Base-by-base conservation (phyloP, 2,888 invertebrate species). In the Orchesellides sinensis region DNA sequence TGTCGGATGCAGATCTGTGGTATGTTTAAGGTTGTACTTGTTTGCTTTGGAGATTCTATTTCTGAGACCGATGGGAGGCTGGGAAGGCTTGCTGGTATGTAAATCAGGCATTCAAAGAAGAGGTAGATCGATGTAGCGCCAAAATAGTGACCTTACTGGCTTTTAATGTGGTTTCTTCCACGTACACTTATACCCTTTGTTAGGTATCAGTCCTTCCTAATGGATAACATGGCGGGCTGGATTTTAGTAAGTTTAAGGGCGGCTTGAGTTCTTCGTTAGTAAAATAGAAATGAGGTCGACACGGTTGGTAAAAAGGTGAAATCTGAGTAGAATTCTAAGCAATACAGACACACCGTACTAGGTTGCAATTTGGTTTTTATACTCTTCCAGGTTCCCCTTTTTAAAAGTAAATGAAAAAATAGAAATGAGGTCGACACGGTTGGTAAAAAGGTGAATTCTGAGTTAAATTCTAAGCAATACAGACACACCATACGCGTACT, bases 261-360 rank as follows among this genome's bases (percentile, higher is more conserved):
- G 23, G 4, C n/a, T 56, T 21, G 35, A 70, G 49, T 21, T 63
- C 47, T 65, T 80, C 69, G 65, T 80, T 72, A 56, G 79, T 72
- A 27, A 72, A 72, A 66, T 66, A 40, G 69, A 75, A 82, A 82
- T 68, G 75, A 82, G 81, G 81, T 82, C 81, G 81, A 59, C 81
- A 68, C 59, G 74, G 35, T 69, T 56, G 63, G 72, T 65, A 63
- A 82, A 74, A 52, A 74, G 81, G 81, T 69, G 69, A 82, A 82
- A 82, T 82, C 81, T 82, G 81, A 82, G 68, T 56, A 81, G 81
- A 81, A 81, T 81, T 68, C 72, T 81, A 81, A 80, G 72, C 56
- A 65, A 79, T 66, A 70, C 25, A 10, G 32, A 49, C 40, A 56
- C 68, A 32, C 54, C 17, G 32, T 29, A 61, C 17, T 19, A 32